These are phyloP conservation scores for Scopus umbretta DNA, from an alignment of 2,113 vertebrate species.

Conservation along the genomic window DNA sequence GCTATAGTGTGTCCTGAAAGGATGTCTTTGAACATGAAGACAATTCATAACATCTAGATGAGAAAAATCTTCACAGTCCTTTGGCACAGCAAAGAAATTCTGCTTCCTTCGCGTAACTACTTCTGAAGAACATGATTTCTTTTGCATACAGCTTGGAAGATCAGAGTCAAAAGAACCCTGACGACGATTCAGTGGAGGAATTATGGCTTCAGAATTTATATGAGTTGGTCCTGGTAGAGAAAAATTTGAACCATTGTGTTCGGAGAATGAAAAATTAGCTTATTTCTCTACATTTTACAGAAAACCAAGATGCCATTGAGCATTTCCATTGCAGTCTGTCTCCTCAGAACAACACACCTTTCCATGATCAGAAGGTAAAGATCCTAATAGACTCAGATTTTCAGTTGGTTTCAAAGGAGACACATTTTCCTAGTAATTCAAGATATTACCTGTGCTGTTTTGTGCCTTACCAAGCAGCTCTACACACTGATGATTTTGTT, in stretches of 20 bases:
- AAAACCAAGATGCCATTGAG: background rate
- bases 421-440: background rate
- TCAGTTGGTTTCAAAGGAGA: background rate
- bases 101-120: background rate
- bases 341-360: background rate
- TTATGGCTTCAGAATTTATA: background rate
- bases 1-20: background rate
- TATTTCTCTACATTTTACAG: background rate
- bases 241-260: slow-evolving; percentile 34
- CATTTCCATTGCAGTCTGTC: background rate
- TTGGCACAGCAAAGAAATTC: background rate
- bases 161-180: background rate
- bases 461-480: background rate
- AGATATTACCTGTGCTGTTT: background rate
- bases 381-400: background rate
- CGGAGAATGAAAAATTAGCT: background rate
- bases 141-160: background rate
- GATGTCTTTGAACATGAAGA: background rate
- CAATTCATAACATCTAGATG: background rate
- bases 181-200: background rate
- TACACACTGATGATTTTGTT: background rate
- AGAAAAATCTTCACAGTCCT: background rate
- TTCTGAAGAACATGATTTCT: slow-evolving; percentile 1
- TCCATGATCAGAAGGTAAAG: background rate
- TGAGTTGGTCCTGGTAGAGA: background rate